Percentiles rank a stretch among this genome's conserved stretches.
Evolutionary conservation across 2,113 vertebrate species (phyloP).

Genomic region (Lycaon pictus): DNA sequence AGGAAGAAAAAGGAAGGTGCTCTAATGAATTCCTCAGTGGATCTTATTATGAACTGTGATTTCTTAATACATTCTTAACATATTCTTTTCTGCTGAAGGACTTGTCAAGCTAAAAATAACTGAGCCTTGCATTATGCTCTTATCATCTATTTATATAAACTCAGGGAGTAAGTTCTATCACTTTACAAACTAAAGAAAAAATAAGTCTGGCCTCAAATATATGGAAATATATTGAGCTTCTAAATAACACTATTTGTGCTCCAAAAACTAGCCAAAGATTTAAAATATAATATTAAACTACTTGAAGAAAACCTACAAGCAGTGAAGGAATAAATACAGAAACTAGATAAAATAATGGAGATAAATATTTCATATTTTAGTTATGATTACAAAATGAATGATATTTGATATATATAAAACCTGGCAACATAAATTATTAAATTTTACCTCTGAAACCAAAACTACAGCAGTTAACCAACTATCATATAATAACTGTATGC

Average conservation of each 20-base stretch:
- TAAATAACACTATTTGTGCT: conserved; percentile 57
- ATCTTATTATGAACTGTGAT: conserved; percentile 65
- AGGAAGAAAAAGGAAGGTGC: not conserved
- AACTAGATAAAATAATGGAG: not conserved
- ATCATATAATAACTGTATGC: not conserved
- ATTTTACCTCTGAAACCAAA: not conserved
- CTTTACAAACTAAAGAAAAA: conserved; percentile 79
- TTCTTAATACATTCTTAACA: conserved; percentile 72
- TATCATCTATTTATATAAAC: conserved; percentile 82
- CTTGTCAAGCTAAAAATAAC: conserved; percentile 85
- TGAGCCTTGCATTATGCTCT: conserved; percentile 76
- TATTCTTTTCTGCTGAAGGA: conserved; percentile 62
- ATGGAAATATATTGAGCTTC: conserved; percentile 54
- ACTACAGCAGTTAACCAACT: not conserved
- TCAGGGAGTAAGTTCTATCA: conserved; percentile 75
- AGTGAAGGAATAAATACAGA: not conserved
- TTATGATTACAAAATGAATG: not conserved
- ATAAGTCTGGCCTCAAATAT: conserved; percentile 70
- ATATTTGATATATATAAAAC: not conserved
- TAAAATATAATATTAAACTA: conserved; percentile 50
- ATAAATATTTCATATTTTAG: not conserved
- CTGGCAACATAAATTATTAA: not conserved
- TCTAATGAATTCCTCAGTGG: conserved; percentile 36
- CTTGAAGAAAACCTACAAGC: not conserved
- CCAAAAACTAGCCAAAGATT: conserved; percentile 48